A percentile compares a stretch with the other conserved stretches of the same genome.
Conservation (phyloP, 2,888 invertebrate genomes). For the Cephus pygmeus region DNA sequence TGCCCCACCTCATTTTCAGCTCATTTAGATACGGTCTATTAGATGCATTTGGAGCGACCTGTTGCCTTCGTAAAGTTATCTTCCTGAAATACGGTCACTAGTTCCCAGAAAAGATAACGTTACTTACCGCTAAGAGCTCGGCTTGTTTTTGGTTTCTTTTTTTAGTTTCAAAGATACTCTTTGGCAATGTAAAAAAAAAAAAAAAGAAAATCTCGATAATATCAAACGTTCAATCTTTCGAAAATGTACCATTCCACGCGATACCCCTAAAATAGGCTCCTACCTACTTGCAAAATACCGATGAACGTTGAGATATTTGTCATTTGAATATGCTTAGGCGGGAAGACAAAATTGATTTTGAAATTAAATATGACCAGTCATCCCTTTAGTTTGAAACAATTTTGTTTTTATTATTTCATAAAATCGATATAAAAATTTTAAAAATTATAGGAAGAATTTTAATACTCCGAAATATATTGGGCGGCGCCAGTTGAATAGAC, state of each 20-base stretch:
- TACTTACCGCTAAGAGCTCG: constrained; percentile 1
- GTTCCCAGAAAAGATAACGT: constrained; percentile 14
- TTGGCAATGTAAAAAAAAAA: not conserved
- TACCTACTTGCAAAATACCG: not conserved
- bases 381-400: too few species aligned
- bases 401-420: not conserved
- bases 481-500: not conserved
- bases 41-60: constrained; percentile 48
- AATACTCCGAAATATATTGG: not conserved
- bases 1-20: constrained; percentile 34
- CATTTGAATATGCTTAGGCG: not conserved
- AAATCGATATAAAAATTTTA: not conserved
- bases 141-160: not conserved
- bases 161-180: not conserved
- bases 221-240: not conserved
- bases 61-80: constrained; percentile 46
- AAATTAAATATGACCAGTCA: too few species aligned
- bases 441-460: not conserved
- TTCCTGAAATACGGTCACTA: constrained; percentile 41
- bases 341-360: too few species aligned
- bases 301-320: not conserved
- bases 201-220: not conserved
- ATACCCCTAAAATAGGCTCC: too few species aligned
- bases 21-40: constrained; percentile 44
- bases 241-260: not conserved